Evolutionary conservation across 2,797 vertebrate species (phyloP).

Genomic region (Chelon labrosus): DNA sequence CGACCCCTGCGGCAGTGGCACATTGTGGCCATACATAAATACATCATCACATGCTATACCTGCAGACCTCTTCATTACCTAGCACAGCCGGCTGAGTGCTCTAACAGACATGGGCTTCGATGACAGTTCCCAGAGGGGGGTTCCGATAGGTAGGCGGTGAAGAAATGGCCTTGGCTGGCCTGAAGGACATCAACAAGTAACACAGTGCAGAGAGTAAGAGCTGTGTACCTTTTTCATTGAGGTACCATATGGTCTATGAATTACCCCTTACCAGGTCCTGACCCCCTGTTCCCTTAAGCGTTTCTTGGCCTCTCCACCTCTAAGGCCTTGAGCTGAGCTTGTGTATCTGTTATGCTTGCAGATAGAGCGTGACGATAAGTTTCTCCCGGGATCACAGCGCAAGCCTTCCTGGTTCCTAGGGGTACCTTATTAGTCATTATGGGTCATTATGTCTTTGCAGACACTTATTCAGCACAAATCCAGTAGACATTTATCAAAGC

Average conservation of each 20-base stretch:
- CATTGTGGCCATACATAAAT: conserved; percentile 73
- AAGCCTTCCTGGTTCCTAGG: conserved; percentile 55
- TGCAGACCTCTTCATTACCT: conserved; percentile 69
- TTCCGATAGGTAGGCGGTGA: conserved; percentile 66
- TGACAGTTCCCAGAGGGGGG: conserved; percentile 71
- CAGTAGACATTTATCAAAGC: conserved; percentile 49
- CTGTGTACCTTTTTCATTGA: conserved; percentile 59
- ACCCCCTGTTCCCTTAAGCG: conserved; percentile 57
- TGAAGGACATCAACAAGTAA: conserved; percentile 63
- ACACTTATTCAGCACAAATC: conserved; percentile 66
- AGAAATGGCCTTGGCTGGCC: conserved; percentile 73
- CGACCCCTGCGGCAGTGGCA: conserved; percentile 60
- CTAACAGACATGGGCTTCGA: conserved; percentile 74
- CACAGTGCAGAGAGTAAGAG: conserved; percentile 43
- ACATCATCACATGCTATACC: conserved; percentile 76
- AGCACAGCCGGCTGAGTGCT: conserved; percentile 62
- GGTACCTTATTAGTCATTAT: conserved; percentile 64
- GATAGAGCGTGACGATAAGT: conserved; percentile 70
- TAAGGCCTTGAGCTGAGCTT: conserved; percentile 64
- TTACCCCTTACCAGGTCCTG: conserved; percentile 67
- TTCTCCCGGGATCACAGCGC: conserved; percentile 43
- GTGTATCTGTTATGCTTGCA: conserved; percentile 70
- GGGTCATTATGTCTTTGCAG: conserved; percentile 64
- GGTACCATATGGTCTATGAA: conserved; percentile 79
- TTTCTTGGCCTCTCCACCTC: conserved; percentile 67